Conservation (phyloP, 2,113 vertebrate species). For the Oceanites oceanicus region DNA sequence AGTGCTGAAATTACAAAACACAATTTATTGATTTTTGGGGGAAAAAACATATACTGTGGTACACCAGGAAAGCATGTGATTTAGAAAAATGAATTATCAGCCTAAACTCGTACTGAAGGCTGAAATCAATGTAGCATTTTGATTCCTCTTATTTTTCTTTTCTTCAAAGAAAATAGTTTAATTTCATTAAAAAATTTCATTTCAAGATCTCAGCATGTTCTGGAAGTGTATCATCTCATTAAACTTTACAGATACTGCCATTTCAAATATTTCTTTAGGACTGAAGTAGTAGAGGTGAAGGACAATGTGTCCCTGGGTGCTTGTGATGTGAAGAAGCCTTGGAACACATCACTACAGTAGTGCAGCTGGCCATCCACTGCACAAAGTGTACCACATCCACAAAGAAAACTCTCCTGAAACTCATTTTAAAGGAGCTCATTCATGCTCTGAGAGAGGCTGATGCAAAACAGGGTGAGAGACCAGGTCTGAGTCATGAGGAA, state of each 20-base stretch:
- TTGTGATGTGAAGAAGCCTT: not conserved
- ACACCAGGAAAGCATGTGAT: not conserved
- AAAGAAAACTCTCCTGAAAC: not conserved
- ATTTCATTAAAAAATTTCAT: not conserved
- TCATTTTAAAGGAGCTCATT: not conserved
- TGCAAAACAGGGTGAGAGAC: not conserved
- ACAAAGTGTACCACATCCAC: not conserved
- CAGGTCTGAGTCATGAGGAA: not conserved
- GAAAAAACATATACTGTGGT: not conserved
- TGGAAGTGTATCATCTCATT: not conserved
- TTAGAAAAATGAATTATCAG: not conserved
- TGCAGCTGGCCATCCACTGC: not conserved
- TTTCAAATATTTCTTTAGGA: not conserved
- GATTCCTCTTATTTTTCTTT: not conserved
- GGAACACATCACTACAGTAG: not conserved
- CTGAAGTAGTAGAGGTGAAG: not conserved
- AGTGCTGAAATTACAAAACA: not conserved
- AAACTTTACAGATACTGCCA: not conserved
- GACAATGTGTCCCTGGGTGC: not conserved
- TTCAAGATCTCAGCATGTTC: not conserved
- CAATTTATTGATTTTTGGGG: not conserved
- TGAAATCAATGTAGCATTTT: not conserved
- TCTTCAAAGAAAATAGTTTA: not conserved
- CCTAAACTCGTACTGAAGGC: not conserved
- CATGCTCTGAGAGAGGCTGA: not conserved